Evolutionary conservation across 2,113 vertebrate genomes (phyloP), one percentile per base, ranked within the genome.

Genomic region (Ictalurus furcatus): DNA sequence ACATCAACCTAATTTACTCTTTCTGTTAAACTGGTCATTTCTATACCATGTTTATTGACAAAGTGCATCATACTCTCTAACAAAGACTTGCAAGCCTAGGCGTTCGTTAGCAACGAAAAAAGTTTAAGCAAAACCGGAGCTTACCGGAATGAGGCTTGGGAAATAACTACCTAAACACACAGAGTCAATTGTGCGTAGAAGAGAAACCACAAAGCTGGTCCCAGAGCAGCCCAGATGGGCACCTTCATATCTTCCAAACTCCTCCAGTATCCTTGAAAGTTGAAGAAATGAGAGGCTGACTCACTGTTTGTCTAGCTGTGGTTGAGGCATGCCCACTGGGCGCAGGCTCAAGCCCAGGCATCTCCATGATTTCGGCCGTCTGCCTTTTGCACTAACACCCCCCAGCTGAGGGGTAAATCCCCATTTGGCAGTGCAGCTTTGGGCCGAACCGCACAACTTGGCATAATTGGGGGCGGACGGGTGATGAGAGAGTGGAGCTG

Each of bases 291-390:
- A 87, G 40, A 52, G 14, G 17, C 69, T 69, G 48, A 71, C 13
- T 71, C 14, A 59, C 7, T 74, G 80, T 88, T 88, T 88, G 87
- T 52, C 37, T 84, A 88, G 87, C 87, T 88, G 79, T 84, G 87
- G 59, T 48, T 89, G 37, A 21, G 44, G 59, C 81, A 84, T 63
- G 58, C 81, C 81, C 88, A 85, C 40, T 28, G 30, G 61, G 73
- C 28, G 82, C 30, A 13, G 71, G 73, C 48, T 76, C 40, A 40
- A 79, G 59, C 87, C 44, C 52, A 76, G 81, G 90, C 71, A 9
- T 87, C 90, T 90, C 88, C 74, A 89, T 90, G 88, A 88, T 85
- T 69, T 92, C 88, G 88, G n/a, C 83, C 82, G n/a, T 91, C 54
- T 65, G 59, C 89, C 44, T 80, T 48, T 89, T 89, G 88, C 73